Conservation (phyloP, 2,113 vertebrate species). For the Tylochromis polylepis region DNA sequence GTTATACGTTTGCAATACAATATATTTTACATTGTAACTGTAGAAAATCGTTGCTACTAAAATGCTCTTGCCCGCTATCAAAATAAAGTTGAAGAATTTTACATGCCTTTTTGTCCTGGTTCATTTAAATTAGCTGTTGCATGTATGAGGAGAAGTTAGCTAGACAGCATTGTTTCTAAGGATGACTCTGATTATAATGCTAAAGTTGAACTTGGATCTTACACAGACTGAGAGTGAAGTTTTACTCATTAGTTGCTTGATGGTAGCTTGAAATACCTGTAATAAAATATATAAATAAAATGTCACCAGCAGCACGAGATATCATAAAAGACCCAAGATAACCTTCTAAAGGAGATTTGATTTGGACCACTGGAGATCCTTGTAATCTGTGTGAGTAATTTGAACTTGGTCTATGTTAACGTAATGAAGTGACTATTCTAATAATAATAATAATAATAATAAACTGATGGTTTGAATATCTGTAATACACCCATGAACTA, state of each 20-base stretch:
- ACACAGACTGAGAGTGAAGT: neutral
- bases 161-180: neutral
- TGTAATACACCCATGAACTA: neutral
- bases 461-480: neutral
- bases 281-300: neutral
- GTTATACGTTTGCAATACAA: neutral
- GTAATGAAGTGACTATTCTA: neutral
- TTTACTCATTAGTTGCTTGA: neutral
- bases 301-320: neutral
- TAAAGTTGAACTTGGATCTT: neutral
- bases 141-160: neutral
- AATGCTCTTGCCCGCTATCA: conserved; percentile 10
- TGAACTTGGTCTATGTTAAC: neutral
- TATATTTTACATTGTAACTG: neutral
- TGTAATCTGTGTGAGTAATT: neutral
- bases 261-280: neutral
- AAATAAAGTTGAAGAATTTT: conserved; percentile 37
- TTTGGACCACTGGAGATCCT: neutral
- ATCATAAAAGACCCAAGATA: neutral
- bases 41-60: neutral
- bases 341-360: neutral
- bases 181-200: neutral
- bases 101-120: neutral
- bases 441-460: fast-evolving
- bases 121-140: neutral